These are phyloP conservation scores for Pteronotus mesoamericanus DNA, from an alignment of 2,797 vertebrate genomes.

Conservation along the genomic window DNA sequence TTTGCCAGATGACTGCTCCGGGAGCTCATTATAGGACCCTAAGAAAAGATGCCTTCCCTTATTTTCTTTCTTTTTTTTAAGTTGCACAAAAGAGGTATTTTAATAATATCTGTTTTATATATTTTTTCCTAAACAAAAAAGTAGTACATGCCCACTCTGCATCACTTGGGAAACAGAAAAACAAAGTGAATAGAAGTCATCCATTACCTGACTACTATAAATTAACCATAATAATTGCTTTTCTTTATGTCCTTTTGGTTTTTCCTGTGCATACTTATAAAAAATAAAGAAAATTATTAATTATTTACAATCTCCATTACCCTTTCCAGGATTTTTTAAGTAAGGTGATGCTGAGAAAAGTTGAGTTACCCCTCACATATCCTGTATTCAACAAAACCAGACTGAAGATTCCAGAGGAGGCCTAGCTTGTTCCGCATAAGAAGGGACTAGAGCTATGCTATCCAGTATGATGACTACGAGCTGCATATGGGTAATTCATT, in stretches of 20 bases:
- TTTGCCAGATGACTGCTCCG: neutral
- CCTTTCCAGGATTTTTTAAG: constrained; percentile 13
- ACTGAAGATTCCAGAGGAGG: neutral
- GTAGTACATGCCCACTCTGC: neutral
- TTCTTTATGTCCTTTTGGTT: neutral
- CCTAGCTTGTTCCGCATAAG: neutral
- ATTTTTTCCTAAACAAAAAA: neutral
- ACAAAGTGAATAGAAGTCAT: neutral
- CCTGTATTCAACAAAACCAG: neutral
- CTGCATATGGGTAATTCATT: neutral
- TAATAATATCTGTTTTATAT: neutral
- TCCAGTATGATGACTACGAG: neutral
- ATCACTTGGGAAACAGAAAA: constrained; percentile 2
- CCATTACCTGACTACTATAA: neutral
- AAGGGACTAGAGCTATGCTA: neutral
- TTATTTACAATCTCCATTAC: neutral
- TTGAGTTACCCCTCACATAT: neutral
- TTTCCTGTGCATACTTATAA: neutral
- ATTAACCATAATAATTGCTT: neutral
- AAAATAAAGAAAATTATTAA: constrained; percentile 5
- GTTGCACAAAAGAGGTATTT: neutral
- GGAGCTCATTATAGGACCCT: neutral
- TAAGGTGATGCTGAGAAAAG: neutral
- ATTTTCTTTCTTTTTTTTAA: neutral
- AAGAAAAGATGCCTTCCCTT: neutral